Conservation (phyloP, 2,113 vertebrate species). For the Pseudolaguvia tuberculata region DNA sequence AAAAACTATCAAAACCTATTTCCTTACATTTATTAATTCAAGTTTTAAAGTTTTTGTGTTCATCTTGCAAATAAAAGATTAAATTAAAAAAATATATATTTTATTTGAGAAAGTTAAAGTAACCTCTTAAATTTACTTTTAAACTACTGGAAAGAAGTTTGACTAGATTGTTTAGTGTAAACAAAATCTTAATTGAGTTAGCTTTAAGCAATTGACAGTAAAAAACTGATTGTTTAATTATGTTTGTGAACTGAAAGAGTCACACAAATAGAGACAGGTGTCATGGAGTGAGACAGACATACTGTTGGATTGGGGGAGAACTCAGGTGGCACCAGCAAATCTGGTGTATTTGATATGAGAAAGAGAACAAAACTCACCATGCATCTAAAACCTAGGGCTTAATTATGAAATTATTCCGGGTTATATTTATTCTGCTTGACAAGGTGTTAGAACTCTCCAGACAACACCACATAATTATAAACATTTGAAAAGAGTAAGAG, state of each 20-base stretch:
- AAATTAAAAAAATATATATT: too few relatives aligned
- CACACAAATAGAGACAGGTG: constrained; percentile 26
- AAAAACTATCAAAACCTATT: too few relatives aligned
- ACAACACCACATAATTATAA: constrained; percentile 7
- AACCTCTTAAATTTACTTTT: too few relatives aligned
- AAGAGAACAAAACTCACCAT: constrained; percentile 25
- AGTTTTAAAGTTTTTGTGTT: too few relatives aligned
- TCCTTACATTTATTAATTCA: too few relatives aligned
- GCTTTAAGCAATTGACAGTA: constrained; percentile 29
- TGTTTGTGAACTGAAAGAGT: not conserved
- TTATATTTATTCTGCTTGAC: constrained; percentile 40
- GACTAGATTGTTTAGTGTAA: too few relatives aligned
- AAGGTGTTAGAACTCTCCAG: constrained; percentile 26
- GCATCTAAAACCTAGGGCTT: constrained; percentile 42
- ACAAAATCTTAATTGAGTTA: not conserved
- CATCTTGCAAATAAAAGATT: too few relatives aligned
- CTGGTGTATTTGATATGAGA: constrained; percentile 29
- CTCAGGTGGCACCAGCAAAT: constrained; percentile 28
- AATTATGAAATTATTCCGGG: constrained; percentile 36
- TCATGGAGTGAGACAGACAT: constrained; percentile 5
- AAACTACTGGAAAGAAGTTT: too few relatives aligned
- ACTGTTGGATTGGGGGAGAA: not conserved
- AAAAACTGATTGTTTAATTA: not conserved
- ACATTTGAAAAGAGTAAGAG: not conserved
- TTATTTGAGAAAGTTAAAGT: too few relatives aligned